A percentile compares a stretch with the other conserved stretches of the same genome.
phyloP scores from a whole-genome alignment of 2,113 vertebrate genomes.

The Mandrillus leucophaeus region DNA sequence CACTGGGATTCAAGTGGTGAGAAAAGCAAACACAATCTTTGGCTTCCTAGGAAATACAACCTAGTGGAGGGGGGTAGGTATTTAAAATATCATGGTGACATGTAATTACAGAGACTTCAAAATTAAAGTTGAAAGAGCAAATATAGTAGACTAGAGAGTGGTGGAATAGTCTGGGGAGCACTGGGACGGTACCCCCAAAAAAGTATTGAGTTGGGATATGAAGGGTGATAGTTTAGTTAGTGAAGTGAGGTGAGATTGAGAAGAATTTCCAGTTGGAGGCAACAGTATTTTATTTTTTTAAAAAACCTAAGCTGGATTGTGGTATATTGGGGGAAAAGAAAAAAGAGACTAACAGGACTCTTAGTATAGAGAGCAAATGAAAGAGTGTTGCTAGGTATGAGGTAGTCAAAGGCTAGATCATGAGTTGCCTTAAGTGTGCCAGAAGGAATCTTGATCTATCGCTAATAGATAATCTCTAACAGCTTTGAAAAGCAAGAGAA shows the following conservation, averaged over 20 bases:
- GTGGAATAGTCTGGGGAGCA: not conserved
- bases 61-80: not conserved
- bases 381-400: not conserved
- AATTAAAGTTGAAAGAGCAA: not conserved
- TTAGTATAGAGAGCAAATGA: not conserved
- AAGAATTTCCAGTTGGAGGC: slow-evolving; percentile 26
- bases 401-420: not conserved
- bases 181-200: not conserved
- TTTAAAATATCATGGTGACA: not conserved
- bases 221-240: not conserved
- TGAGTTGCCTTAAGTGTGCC: not conserved
- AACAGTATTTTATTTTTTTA: not conserved
- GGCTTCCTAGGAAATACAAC: not conserved
- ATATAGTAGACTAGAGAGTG: not conserved
- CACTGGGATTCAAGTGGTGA: not conserved
- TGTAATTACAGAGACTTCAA: not conserved
- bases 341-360: not conserved
- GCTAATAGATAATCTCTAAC: not conserved
- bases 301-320: not conserved
- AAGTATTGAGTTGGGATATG: not conserved
- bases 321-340: not conserved
- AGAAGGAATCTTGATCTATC: not conserved
- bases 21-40: not conserved
- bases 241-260: not conserved
- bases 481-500: not conserved